Evolutionary conservation across 2,113 vertebrate genomes (phyloP).

Genomic region (Elephantulus edwardii): DNA sequence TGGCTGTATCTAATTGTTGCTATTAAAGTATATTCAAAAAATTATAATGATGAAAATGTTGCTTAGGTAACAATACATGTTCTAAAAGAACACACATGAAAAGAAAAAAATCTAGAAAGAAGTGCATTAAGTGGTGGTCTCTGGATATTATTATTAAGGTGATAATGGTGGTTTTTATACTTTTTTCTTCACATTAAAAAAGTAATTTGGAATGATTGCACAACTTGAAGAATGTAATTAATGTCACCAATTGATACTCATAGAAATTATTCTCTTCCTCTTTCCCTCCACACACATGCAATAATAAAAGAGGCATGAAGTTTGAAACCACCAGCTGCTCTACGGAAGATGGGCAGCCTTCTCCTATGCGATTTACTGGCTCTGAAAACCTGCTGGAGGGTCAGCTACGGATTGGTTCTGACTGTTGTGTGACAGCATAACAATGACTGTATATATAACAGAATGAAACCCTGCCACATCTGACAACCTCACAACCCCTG

Average conservation of each 20-base stretch:
- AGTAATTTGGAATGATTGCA: not conserved
- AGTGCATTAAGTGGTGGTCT: not conserved
- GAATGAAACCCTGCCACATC: no score
- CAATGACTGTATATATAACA: no score
- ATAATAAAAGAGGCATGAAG: no score
- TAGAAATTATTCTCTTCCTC: not conserved
- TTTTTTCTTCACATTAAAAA: slow-evolving; percentile 44
- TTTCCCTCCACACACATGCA: no score
- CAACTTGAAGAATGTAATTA: not conserved
- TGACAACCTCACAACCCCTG: no score
- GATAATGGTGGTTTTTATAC: not conserved
- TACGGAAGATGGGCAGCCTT: no score
- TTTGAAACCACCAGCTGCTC: no score
- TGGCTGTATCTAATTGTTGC: not conserved
- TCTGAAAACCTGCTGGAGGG: no score
- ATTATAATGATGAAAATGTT: slow-evolving; percentile 35
- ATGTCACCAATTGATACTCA: not conserved
- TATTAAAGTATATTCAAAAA: not conserved
- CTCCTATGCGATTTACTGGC: no score
- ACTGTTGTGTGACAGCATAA: no score
- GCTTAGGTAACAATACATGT: not conserved
- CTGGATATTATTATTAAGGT: not conserved
- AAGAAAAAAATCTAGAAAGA: slow-evolving; percentile 18
- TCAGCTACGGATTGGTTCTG: no score
- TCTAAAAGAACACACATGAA: not conserved